Percentiles rank a stretch among this genome's conserved stretches.
phyloP scores from a whole-genome alignment of 2,888 invertebrate genomes.

The Drosophila rellima region DNA sequence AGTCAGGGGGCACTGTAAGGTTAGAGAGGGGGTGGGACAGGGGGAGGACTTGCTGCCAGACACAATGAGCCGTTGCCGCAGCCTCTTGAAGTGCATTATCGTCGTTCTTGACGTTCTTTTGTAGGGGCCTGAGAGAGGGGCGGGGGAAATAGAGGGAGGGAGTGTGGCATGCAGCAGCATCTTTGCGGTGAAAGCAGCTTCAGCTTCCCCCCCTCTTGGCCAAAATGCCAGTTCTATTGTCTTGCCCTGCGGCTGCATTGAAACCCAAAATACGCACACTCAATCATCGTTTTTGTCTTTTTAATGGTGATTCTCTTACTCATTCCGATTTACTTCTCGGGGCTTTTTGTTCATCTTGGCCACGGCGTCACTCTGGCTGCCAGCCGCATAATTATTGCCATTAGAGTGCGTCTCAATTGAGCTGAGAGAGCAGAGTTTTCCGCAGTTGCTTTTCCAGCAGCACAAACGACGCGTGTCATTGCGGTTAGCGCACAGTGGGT shows the following conservation, averaged over 20 bases:
- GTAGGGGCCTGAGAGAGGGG: neutral
- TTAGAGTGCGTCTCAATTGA: constrained; percentile 81
- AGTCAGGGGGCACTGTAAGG: constrained; percentile 25
- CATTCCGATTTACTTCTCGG: neutral
- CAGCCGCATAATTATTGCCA: constrained; percentile 79
- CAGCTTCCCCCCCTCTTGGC: neutral
- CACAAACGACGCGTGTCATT: constrained; percentile 77
- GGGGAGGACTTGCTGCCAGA: constrained; percentile 46
- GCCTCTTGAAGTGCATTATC: constrained; percentile 80
- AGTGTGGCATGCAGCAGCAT: constrained; percentile 33
- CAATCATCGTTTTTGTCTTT: constrained; percentile 81
- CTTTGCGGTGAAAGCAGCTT: constrained; percentile 68
- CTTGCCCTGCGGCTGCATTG: constrained; percentile 60
- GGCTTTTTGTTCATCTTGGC: constrained; percentile 37
- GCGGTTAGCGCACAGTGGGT: constrained; percentile 70
- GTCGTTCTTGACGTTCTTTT: constrained; percentile 65
- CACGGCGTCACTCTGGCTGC: constrained; percentile 42
- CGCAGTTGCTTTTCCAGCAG: constrained; percentile 27
- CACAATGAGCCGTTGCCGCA: constrained; percentile 75
- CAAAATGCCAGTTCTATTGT: constrained; percentile 21
- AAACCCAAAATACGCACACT: constrained; percentile 79
- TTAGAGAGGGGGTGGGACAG: constrained; percentile 7
- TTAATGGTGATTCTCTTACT: constrained; percentile 64
- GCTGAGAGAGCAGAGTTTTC: constrained; percentile 50
- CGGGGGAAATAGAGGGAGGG: neutral